Percentiles rank a stretch among this genome's conserved stretches.
Evolutionary conservation across 2,113 vertebrate species (phyloP).

Genomic region (Promerops cafer): DNA sequence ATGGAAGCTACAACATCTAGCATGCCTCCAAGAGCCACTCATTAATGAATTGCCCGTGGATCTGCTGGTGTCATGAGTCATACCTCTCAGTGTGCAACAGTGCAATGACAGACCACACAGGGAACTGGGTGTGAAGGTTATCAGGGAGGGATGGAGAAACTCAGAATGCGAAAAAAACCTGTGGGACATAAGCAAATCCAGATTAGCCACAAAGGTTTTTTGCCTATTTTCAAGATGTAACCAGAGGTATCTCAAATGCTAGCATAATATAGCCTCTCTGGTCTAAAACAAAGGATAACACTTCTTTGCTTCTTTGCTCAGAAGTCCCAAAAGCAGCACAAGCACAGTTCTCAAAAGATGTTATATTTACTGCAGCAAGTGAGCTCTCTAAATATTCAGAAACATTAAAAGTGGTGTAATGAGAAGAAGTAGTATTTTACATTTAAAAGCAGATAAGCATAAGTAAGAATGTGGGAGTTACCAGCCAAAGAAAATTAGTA

Average conservation of each 20-base stretch:
- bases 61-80: neutral
- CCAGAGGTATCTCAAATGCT: neutral
- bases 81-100: accelerated
- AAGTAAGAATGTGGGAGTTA: neutral
- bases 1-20: neutral
- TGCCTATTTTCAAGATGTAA: neutral
- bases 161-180: neutral
- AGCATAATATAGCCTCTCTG: neutral
- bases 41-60: neutral
- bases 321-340: neutral
- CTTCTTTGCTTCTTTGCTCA: neutral
- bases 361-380: neutral
- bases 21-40: neutral
- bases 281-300: neutral
- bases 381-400: neutral
- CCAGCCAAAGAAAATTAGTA: neutral
- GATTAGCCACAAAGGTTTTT: neutral
- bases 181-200: neutral
- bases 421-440: neutral
- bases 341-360: neutral
- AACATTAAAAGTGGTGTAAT: neutral
- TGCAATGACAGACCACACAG: neutral
- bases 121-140: neutral
- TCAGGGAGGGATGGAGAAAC: neutral
- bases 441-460: neutral